These are phyloP conservation scores for Ditula angustiorana DNA, from an alignment of 2,888 invertebrate genomes.

Conservation along the genomic window DNA sequence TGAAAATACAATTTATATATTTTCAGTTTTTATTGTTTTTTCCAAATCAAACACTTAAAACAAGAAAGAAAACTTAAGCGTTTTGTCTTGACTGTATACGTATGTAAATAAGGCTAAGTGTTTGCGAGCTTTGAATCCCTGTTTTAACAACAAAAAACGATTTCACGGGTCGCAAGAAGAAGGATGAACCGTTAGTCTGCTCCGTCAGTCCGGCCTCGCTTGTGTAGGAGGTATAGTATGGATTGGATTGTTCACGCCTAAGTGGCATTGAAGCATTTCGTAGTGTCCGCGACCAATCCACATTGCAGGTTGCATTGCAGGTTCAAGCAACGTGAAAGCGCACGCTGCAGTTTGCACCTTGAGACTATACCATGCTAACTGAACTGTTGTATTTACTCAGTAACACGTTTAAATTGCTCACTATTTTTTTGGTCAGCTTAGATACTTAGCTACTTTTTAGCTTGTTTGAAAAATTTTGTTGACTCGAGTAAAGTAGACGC, in stretches of 20 bases:
- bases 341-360: neutral
- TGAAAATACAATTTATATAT: no score
- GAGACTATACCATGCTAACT: neutral
- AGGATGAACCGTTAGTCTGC: slow-evolving; percentile 7
- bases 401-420: neutral
- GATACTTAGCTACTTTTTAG: no score
- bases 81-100: no score
- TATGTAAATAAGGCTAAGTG: neutral
- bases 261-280: slow-evolving; percentile 7
- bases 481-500: no score
- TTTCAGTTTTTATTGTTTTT: no score
- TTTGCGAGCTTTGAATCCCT: neutral
- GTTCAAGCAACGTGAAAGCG: neutral
- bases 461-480: no score
- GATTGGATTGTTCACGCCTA: slow-evolving; percentile 25
- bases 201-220: slow-evolving; percentile 11
- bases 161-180: neutral
- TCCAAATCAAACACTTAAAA: no score
- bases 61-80: no score
- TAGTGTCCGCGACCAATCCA: neutral
- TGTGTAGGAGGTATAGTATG: slow-evolving; percentile 15
- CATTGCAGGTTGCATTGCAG: neutral
- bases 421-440: no score
- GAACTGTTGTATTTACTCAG: no score
- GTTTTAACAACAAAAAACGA: neutral